Percentiles rank a stretch among this genome's conserved stretches.
phyloP scores from a whole-genome alignment of 2,113 vertebrate genomes.

The Microcebus lehilahytsara region DNA sequence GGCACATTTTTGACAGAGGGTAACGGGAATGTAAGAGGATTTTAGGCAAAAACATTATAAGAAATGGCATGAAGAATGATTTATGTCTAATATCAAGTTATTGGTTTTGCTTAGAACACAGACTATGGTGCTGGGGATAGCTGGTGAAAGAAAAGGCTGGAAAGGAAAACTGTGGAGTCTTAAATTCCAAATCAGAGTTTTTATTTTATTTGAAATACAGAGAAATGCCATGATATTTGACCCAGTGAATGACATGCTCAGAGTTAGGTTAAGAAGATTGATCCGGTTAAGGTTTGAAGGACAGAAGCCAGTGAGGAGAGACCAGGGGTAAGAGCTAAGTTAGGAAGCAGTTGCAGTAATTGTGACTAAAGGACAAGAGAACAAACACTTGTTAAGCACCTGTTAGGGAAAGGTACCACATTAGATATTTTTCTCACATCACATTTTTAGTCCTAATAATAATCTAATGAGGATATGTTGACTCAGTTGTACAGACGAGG shows the following conservation, averaged over 20 bases:
- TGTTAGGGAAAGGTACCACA: neutral
- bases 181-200: neutral
- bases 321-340: neutral
- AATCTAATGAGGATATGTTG: neutral
- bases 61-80: neutral
- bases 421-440: neutral
- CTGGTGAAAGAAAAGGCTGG: neutral
- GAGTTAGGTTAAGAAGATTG: neutral
- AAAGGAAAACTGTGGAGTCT: neutral
- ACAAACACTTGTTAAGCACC: too few species aligned
- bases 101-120: neutral
- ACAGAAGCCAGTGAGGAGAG: fast-evolving
- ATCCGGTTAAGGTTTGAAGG: neutral
- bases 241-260: neutral
- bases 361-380: neutral
- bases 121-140: neutral
- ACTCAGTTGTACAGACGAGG: neutral
- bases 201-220: neutral
- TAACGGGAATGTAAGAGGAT: fast-evolving
- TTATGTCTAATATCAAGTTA: neutral
- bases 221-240: neutral
- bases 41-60: neutral
- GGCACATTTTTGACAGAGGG: neutral
- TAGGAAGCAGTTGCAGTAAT: neutral
- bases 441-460: neutral